phyloP scores from a whole-genome alignment of 2,113 vertebrate species.

The Nettapus auritus region DNA sequence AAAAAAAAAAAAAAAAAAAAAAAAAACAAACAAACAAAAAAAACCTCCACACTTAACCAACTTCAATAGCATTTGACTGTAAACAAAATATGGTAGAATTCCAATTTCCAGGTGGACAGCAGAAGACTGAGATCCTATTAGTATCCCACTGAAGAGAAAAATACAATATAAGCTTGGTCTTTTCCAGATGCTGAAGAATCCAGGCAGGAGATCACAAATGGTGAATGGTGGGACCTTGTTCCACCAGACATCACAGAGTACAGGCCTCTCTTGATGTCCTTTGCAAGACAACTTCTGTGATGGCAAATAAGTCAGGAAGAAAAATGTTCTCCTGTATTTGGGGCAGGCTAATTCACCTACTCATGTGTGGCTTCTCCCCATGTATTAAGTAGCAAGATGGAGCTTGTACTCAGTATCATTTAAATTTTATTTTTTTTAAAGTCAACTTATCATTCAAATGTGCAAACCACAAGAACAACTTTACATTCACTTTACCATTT shows the following conservation, averaged over 20 bases:
- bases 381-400: neutral
- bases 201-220: neutral
- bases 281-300: neutral
- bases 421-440: neutral
- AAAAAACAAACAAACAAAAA: too few species aligned
- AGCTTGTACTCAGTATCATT: neutral
- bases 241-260: neutral
- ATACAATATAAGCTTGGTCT: neutral
- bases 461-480: neutral
- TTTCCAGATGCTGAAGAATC: neutral
- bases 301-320: neutral
- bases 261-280: fast-evolving
- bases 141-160: neutral
- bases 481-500: neutral
- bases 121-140: neutral
- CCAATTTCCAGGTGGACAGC: neutral
- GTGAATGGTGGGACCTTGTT: neutral
- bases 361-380: neutral
- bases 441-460: fast-evolving
- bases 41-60: neutral
- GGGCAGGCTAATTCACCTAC: neutral
- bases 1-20: neutral
- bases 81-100: neutral
- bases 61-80: neutral
- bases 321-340: neutral